Evolutionary conservation across 2,888 invertebrate species (phyloP).

Genomic region (Dryocosmus kuriphilus): DNA sequence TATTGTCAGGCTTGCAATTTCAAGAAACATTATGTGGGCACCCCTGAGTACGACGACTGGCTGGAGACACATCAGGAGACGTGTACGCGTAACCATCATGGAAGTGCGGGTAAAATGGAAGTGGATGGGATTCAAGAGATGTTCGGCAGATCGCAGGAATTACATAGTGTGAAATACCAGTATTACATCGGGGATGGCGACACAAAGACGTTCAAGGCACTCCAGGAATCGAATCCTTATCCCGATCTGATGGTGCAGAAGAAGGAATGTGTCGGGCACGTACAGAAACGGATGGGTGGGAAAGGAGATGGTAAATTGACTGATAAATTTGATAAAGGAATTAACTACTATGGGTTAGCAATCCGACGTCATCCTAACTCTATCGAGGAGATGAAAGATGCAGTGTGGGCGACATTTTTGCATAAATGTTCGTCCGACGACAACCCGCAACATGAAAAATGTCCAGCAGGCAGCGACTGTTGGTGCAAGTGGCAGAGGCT

Average conservation of each 20-base stretch:
- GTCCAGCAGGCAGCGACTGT: constrained; percentile 42
- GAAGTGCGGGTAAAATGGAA: constrained; percentile 45
- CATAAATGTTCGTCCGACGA: constrained; percentile 56
- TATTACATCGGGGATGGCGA: too few relatives aligned
- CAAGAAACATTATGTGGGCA: constrained; percentile 19
- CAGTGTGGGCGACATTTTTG: constrained; percentile 59
- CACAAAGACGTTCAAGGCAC: too few relatives aligned
- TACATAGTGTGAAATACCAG: too few relatives aligned
- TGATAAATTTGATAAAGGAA: too few relatives aligned
- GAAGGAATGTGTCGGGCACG: too few relatives aligned
- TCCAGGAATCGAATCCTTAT: too few relatives aligned
- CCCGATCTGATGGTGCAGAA: too few relatives aligned
- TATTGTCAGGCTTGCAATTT: constrained; percentile 40
- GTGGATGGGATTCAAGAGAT: constrained; percentile 40
- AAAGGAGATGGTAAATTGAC: too few relatives aligned
- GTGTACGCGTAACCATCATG: constrained; percentile 45
- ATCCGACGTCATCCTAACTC: constrained; percentile 53
- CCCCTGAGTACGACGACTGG: constrained; percentile 45
- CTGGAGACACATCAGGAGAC: constrained; percentile 35
- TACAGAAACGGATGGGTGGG: too few relatives aligned
- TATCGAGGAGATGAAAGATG: constrained; percentile 56
- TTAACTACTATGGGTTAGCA: constrained; percentile 59
- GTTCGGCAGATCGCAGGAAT: constrained; percentile 33
- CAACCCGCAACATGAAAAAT: constrained; percentile 45
- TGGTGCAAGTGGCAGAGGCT: constrained; percentile 51